A percentile compares a stretch with the other conserved stretches of the same genome.
phyloP scores from a whole-genome alignment of 2,888 invertebrate genomes.

The Tethea ocularis region DNA sequence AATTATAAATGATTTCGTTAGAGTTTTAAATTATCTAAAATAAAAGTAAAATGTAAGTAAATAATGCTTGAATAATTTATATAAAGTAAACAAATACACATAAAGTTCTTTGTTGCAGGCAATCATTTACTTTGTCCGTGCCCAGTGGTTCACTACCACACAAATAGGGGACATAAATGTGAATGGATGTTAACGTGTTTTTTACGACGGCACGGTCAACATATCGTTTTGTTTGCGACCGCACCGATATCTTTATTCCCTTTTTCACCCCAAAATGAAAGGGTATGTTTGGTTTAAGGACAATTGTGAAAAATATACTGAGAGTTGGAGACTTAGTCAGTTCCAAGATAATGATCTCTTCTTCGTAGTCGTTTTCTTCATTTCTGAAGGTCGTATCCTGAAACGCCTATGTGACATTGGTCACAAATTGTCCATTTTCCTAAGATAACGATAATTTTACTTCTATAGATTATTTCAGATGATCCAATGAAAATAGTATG shows the following conservation, averaged over 20 bases:
- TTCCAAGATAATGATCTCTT: background rate
- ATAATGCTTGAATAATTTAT: conserved; percentile 14
- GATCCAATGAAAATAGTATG: background rate
- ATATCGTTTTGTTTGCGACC: conserved; percentile 81
- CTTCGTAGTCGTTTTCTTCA: no score
- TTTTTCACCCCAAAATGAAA: conserved; percentile 61
- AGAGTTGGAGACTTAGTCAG: no score
- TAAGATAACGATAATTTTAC: no score
- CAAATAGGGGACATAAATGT: conserved; percentile 81
- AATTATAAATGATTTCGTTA: conserved; percentile 15
- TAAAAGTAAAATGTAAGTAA: conserved; percentile 1
- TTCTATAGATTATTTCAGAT: background rate
- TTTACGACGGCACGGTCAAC: conserved; percentile 78
- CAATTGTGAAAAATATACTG: background rate
- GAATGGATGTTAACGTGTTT: conserved; percentile 84
- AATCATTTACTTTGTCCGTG: conserved; percentile 77
- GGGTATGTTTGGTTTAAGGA: conserved; percentile 32
- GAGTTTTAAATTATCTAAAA: background rate
- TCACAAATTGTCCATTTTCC: no score
- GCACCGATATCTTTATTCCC: conserved; percentile 73
- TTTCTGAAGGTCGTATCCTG: no score
- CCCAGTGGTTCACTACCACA: conserved; percentile 63
- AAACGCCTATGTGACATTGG: no score
- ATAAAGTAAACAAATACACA: conserved; percentile 44
- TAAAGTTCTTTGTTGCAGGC: conserved; percentile 58